Evolutionary conservation across 1,140 invertebrate genomes (phyloP).

Genomic region (Heliconius hewitsoni): DNA sequence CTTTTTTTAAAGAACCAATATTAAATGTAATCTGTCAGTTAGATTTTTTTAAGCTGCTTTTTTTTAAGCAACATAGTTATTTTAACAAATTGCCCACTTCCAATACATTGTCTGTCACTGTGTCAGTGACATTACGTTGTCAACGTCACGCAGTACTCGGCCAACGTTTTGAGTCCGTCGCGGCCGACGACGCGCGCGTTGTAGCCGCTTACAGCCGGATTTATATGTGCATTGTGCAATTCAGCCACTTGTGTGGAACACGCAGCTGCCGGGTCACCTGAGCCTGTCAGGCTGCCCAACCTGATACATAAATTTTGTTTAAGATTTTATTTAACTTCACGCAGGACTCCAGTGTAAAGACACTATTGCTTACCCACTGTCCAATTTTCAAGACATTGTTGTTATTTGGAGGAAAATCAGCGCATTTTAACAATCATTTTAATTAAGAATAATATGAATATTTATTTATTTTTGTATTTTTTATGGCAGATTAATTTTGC

Average conservation of each 20-base stretch:
- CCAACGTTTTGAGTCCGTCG: constrained; percentile 40
- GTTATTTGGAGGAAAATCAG: too few species aligned
- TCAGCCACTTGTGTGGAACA: constrained; percentile 68
- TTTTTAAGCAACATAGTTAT: not conserved
- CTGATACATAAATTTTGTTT: constrained; percentile 38
- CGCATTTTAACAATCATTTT: too few species aligned
- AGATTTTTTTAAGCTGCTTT: too few species aligned
- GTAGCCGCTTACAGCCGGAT: constrained; percentile 48
- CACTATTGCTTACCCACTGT: too few species aligned
- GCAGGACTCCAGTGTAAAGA: too few species aligned
- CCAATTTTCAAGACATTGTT: too few species aligned
- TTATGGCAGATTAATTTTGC: too few species aligned
- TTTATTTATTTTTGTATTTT: too few species aligned
- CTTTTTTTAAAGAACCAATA: too few species aligned
- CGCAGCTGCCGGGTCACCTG: constrained; percentile 85
- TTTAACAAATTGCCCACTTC: not conserved
- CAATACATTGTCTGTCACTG: constrained; percentile 8
- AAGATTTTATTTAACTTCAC: not conserved
- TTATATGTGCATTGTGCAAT: constrained; percentile 66
- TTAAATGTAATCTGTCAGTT: too few species aligned
- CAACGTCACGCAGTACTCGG: constrained; percentile 42
- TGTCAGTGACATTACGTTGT: not conserved
- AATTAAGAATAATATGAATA: too few species aligned
- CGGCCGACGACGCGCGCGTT: constrained; percentile 45
- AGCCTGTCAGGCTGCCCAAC: constrained; percentile 56